Conservation (phyloP, 2,113 vertebrate species). For the Ardeotis arabs region DNA sequence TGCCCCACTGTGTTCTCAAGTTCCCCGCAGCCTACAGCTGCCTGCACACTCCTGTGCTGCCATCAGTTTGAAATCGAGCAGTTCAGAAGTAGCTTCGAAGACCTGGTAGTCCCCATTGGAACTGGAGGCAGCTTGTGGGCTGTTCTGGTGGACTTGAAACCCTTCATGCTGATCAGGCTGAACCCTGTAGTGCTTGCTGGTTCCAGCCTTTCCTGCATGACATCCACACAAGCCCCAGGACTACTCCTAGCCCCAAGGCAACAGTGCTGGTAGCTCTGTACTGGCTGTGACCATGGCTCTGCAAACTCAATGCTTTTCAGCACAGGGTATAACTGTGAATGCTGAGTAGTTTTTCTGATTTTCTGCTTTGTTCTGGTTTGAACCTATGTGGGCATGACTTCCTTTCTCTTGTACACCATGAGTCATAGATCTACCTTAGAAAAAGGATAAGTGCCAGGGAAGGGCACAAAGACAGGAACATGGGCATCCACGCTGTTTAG, state of each 20-base stretch:
- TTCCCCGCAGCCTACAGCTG: not conserved
- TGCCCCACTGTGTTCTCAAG: not conserved
- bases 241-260: not conserved
- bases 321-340: not conserved
- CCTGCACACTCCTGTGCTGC: fast-evolving
- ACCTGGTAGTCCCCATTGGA: not conserved
- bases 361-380: not conserved
- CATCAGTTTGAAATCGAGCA: not conserved
- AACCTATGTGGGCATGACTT: not conserved
- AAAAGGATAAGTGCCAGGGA: not conserved
- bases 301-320: not conserved
- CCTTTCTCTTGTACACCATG: not conserved
- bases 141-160: not conserved
- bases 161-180: not conserved
- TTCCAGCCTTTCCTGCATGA: not conserved
- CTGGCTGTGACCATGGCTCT: not conserved
- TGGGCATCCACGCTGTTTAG: not conserved
- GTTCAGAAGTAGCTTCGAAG: not conserved
- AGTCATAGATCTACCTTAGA: not conserved
- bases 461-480: not conserved
- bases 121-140: not conserved
- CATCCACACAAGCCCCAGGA: not conserved
- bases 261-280: not conserved
- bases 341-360: not conserved
- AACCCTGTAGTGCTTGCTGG: not conserved